phyloP scores from a whole-genome alignment of 2,888 invertebrate species.

The Drosophila sordidapex region DNA sequence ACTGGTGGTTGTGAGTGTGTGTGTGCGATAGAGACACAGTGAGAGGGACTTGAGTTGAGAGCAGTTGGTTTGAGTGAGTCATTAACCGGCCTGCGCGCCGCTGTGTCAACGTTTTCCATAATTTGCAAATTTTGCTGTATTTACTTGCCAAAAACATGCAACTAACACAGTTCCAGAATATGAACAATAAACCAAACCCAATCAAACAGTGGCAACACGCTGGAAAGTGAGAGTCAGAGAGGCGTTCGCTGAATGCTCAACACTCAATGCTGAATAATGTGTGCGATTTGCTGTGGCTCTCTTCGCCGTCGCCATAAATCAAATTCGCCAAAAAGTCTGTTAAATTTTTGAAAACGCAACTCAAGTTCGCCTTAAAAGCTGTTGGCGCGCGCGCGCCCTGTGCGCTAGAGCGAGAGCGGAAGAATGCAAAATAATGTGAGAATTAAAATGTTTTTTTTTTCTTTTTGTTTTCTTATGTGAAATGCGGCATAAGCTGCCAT shows the following conservation, averaged over 20 bases:
- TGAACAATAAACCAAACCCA: neutral
- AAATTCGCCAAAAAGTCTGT: conserved; percentile 62
- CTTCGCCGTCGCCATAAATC: conserved; percentile 41
- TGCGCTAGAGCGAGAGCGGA: conserved; percentile 46
- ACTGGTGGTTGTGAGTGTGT: conserved; percentile 14
- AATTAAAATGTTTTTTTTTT: conserved; percentile 35
- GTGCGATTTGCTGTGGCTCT: conserved; percentile 15
- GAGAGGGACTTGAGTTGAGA: conserved; percentile 46
- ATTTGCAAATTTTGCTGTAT: conserved; percentile 30
- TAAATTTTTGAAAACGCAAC: conserved; percentile 52
- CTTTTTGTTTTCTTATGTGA: conserved; percentile 10
- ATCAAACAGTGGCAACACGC: conserved; percentile 1
- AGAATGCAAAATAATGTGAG: conserved; percentile 38
- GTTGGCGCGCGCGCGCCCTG: conserved; percentile 30
- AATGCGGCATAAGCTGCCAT: conserved; percentile 56
- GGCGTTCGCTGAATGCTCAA: neutral
- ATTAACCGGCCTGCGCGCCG: conserved; percentile 69
- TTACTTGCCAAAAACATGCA: conserved; percentile 45
- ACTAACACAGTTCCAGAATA: conserved; percentile 29
- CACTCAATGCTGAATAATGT: neutral
- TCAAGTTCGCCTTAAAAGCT: conserved; percentile 34
- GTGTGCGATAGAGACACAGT: conserved; percentile 8
- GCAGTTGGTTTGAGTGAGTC: conserved; percentile 67
- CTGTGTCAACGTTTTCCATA: conserved; percentile 43
- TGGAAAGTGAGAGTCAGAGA: conserved; percentile 29